Evolutionary conservation across 2,113 vertebrate species (phyloP).

Genomic region (Hydrochoerus hydrochaeris): DNA sequence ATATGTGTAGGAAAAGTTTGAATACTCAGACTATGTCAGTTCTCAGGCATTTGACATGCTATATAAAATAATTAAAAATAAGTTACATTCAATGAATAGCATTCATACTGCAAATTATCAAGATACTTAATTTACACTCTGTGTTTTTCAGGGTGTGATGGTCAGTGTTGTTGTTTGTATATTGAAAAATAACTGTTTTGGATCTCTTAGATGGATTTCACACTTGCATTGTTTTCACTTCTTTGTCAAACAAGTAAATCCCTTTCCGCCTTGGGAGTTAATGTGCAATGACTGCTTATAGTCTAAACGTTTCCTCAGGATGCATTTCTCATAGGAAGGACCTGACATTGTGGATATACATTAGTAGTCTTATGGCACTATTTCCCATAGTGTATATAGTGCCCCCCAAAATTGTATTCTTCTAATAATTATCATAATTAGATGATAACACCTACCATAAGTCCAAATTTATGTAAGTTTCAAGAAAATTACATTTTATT

Average conservation of each 20-base stretch:
- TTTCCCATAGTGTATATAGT: neutral
- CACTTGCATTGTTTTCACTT: neutral
- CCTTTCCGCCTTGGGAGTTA: neutral
- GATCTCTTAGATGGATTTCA: neutral
- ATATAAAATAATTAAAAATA: conserved; percentile 37
- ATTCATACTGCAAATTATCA: neutral
- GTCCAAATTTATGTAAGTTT: neutral
- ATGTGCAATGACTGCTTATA: neutral
- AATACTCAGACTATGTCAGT: neutral
- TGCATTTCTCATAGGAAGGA: neutral
- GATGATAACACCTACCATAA: neutral
- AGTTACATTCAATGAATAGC: neutral
- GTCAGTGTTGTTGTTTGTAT: neutral
- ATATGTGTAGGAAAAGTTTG: accelerated
- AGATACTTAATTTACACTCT: neutral
- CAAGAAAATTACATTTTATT: neutral
- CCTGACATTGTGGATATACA: neutral
- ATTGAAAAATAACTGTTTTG: conserved; percentile 10
- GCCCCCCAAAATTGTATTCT: neutral
- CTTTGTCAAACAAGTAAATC: neutral
- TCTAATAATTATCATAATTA: neutral
- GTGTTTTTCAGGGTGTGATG: neutral
- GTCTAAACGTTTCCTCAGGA: neutral
- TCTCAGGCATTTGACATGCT: neutral
- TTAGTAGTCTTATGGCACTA: neutral